Percentiles rank a stretch among this genome's conserved stretches.
Conservation (phyloP, 2,888 invertebrate genomes). For the Cephalotes varians region DNA sequence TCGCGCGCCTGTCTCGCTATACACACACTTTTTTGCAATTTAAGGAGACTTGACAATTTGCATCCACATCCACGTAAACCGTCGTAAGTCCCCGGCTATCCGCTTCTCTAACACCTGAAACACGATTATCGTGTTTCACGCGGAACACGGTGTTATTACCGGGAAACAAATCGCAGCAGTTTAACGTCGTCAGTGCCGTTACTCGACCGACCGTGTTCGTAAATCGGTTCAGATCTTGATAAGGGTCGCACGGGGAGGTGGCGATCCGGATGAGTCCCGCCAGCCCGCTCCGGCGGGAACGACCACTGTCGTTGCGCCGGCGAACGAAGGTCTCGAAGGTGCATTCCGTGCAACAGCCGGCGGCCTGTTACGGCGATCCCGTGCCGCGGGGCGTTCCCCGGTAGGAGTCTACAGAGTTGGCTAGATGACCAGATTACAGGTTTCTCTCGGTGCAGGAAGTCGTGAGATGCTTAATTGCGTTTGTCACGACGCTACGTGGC, state of each 20-base stretch:
- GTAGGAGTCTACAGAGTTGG: slow-evolving; percentile 12
- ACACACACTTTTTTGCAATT: not conserved
- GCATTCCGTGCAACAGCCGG: slow-evolving; percentile 49
- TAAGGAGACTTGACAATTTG: not conserved
- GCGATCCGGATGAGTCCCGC: slow-evolving; percentile 12
- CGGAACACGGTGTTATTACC: slow-evolving; percentile 19
- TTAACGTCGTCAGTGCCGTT: slow-evolving; percentile 28
- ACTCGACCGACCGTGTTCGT: slow-evolving; percentile 32
- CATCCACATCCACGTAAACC: not conserved
- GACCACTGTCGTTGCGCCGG: slow-evolving; percentile 3
- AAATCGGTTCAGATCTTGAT: slow-evolving; percentile 34
- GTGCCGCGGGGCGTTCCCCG: slow-evolving; percentile 39
- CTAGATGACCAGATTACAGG: slow-evolving; percentile 53
- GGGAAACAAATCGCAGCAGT: slow-evolving; percentile 21
- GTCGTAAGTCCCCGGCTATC: not conserved
- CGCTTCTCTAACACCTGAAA: not conserved
- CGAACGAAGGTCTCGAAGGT: slow-evolving; percentile 26
- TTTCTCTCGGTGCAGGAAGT: slow-evolving; percentile 47
- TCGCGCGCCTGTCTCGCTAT: not conserved
- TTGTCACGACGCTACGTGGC: slow-evolving; percentile 61
- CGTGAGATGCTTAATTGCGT: slow-evolving; percentile 67
- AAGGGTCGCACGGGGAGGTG: slow-evolving; percentile 26
- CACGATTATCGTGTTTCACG: not conserved
- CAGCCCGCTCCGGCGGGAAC: not conserved
- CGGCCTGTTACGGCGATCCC: slow-evolving; percentile 40